These are phyloP conservation scores for Athalia circularis DNA, from an alignment of 2,888 invertebrate species.

Conservation along the genomic window DNA sequence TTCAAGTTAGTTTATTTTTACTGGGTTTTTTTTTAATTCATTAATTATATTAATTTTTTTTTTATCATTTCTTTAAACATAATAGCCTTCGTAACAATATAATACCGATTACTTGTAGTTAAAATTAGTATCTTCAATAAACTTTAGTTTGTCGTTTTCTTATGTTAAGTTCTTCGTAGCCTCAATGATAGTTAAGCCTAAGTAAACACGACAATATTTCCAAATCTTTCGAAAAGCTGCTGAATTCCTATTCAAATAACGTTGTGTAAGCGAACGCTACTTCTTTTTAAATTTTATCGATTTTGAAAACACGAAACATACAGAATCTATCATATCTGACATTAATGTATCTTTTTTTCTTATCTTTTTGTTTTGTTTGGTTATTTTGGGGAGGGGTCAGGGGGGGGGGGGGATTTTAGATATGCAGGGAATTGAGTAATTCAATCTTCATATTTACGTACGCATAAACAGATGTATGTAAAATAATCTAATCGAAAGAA, in stretches of 20 bases:
- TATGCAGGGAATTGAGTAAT: conserved; percentile 38
- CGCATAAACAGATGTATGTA: neutral
- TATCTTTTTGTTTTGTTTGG: conserved; percentile 1
- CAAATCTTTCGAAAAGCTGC: conserved; percentile 57
- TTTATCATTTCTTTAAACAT: conserved; percentile 28
- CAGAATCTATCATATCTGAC: conserved; percentile 9
- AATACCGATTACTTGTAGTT: conserved; percentile 43
- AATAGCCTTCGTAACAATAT: conserved; percentile 37
- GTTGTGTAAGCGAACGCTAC: neutral
- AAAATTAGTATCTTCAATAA: conserved; percentile 38
- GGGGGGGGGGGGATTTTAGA: conserved; percentile 19
- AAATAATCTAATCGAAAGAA: conserved; percentile 33
- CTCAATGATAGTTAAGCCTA: conserved; percentile 43
- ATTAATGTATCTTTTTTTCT: conserved; percentile 8
- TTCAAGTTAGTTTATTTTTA: neutral
- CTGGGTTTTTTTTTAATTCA: conserved; percentile 1
- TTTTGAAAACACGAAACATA: conserved; percentile 10
- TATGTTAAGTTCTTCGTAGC: conserved; percentile 35
- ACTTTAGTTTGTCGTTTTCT: conserved; percentile 39
- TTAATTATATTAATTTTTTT: conserved; percentile 17
- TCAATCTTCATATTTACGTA: neutral
- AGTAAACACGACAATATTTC: conserved; percentile 64
- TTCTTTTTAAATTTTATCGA: neutral
- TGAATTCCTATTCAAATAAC: neutral
- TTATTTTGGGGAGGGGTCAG: neutral